Evolutionary conservation across 2,888 invertebrate species (phyloP).

Genomic region (Acanthosepion esculentum): DNA sequence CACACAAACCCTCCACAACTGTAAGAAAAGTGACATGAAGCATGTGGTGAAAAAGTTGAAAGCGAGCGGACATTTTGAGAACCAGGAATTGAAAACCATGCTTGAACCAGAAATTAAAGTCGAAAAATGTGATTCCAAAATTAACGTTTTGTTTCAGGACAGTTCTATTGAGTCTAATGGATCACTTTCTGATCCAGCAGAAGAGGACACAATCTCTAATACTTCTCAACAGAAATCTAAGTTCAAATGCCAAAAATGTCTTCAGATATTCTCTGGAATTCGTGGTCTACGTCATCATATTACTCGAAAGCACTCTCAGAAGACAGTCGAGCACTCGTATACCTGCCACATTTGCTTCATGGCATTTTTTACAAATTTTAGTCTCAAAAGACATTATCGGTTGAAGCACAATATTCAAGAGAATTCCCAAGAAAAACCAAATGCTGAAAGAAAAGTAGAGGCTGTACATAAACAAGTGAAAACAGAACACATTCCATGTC

Average conservation of each 20-base stretch:
- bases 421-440: background rate
- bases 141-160: background rate
- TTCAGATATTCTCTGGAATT: background rate
- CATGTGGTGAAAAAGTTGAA: background rate
- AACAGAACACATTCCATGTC: background rate
- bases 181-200: background rate
- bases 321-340: background rate
- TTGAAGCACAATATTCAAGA: slow-evolving; percentile 2
- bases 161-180: background rate
- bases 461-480: too few relatives aligned
- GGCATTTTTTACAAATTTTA: background rate
- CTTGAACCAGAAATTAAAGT: background rate
- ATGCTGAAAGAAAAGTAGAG: background rate
- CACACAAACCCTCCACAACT: background rate
- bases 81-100: background rate
- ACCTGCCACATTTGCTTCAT: background rate
- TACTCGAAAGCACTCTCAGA: background rate
- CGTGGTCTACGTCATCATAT: background rate
- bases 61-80: background rate
- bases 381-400: background rate
- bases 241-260: background rate
- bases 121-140: background rate
- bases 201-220: background rate
- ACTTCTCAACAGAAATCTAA: background rate
- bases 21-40: background rate